Percentiles rank a stretch among this genome's conserved stretches.
These are phyloP conservation scores for Masticophis lateralis DNA, from an alignment of 2,797 vertebrate genomes.

Conservation along the genomic window DNA sequence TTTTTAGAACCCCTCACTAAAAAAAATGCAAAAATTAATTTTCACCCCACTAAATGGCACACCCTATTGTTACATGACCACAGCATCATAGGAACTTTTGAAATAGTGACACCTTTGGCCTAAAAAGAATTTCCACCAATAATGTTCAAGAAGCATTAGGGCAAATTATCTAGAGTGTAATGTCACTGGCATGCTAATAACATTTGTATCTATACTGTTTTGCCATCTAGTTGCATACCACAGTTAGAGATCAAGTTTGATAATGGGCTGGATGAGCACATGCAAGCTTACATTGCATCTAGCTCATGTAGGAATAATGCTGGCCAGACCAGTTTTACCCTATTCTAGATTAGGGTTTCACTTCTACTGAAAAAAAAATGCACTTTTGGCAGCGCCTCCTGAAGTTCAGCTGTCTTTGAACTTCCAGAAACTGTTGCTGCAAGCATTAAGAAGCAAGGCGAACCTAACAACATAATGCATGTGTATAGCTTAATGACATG, in stretches of 20 bases:
- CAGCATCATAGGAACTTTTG: background rate
- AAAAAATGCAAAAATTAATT: too few relatives aligned
- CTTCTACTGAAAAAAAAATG: background rate
- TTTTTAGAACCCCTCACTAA: too few relatives aligned
- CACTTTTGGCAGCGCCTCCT: background rate
- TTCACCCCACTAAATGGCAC: too few relatives aligned
- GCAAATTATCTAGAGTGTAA: background rate
- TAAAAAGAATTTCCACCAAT: background rate
- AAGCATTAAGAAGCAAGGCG: background rate
- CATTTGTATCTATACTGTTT: background rate
- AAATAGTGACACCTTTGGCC: background rate
- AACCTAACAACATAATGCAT: background rate
- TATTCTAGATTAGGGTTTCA: background rate
- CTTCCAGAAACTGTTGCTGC: background rate
- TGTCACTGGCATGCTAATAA: background rate
- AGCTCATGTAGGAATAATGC: background rate
- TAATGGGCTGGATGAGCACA: background rate
- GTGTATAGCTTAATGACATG: background rate
- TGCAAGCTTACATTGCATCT: background rate
- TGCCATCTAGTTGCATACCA: background rate
- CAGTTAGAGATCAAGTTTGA: background rate
- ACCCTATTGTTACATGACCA: background rate
- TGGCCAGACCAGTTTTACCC: background rate
- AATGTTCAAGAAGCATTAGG: background rate
- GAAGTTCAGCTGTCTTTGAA: background rate